These are phyloP conservation scores for Liparis tanakae DNA, from an alignment of 2,797 vertebrate species.

Conservation along the genomic window DNA sequence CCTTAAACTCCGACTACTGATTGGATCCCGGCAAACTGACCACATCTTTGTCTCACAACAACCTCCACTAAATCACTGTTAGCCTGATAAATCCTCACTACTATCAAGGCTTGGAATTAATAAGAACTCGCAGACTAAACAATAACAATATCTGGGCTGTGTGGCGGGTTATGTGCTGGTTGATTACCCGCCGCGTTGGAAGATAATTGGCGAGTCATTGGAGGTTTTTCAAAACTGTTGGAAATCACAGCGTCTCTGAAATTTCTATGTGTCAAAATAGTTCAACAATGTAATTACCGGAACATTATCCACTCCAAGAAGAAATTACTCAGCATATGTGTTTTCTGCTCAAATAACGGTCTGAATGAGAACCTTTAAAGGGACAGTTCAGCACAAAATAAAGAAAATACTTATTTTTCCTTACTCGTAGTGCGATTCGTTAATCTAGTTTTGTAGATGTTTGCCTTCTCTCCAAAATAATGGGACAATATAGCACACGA, in stretches of 20 bases:
- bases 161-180: background rate
- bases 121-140: background rate
- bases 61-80: constrained; percentile 4
- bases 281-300: background rate
- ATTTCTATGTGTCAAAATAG: background rate
- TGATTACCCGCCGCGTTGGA: constrained; percentile 20
- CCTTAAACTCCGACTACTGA: background rate
- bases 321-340: background rate
- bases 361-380: background rate
- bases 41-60: background rate
- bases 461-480: background rate
- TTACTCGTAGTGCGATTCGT: background rate
- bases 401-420: background rate
- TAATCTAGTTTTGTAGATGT: background rate
- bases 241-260: background rate
- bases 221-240: background rate
- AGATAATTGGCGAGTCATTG: constrained; percentile 10
- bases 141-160: background rate
- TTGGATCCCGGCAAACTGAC: constrained; percentile 59
- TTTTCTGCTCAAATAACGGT: background rate
- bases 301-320: background rate
- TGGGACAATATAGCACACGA: background rate
- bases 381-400: background rate
- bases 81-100: background rate
- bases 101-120: background rate